phyloP scores from a whole-genome alignment of 1,140 invertebrate species.

The Himalopsyche phryganea region DNA sequence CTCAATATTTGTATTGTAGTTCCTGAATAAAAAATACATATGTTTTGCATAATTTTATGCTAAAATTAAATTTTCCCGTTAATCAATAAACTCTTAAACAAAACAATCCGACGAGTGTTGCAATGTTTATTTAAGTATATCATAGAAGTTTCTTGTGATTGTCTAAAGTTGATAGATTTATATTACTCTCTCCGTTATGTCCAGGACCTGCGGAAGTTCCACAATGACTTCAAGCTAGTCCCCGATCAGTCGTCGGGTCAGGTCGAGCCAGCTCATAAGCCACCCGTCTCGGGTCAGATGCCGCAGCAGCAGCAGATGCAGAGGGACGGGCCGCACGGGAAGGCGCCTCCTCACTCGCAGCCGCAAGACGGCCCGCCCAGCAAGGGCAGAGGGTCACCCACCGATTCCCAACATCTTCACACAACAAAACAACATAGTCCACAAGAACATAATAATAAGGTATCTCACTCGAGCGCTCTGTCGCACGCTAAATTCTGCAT shows the following conservation, averaged over 20 bases:
- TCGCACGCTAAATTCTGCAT: too few relatives aligned
- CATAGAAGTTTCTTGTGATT: too few relatives aligned
- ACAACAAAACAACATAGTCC: conserved; percentile 35
- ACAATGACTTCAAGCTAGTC: conserved; percentile 53
- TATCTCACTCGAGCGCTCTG: too few relatives aligned
- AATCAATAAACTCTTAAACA: too few relatives aligned
- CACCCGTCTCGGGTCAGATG: conserved; percentile 26
- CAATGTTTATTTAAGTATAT: too few relatives aligned
- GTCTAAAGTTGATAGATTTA: not conserved
- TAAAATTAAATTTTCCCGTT: too few relatives aligned
- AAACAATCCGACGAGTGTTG: too few relatives aligned
- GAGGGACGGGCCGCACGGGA: conserved; percentile 33
- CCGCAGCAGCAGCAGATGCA: conserved; percentile 37
- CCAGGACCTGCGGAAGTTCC: conserved; percentile 53
- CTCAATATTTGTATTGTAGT: too few relatives aligned
- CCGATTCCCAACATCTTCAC: conserved; percentile 36
- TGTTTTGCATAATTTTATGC: too few relatives aligned
- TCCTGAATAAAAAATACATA: too few relatives aligned
- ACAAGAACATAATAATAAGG: conserved; percentile 5
- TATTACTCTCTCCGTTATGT: not conserved
- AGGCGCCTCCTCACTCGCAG: conserved; percentile 31
- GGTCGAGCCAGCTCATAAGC: not conserved
- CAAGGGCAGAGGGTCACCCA: conserved; percentile 21
- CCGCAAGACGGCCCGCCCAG: conserved; percentile 37
- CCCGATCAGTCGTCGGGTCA: conserved; percentile 7